phyloP scores from a whole-genome alignment of 2,888 invertebrate species.

The Balanococcus diminutus region DNA sequence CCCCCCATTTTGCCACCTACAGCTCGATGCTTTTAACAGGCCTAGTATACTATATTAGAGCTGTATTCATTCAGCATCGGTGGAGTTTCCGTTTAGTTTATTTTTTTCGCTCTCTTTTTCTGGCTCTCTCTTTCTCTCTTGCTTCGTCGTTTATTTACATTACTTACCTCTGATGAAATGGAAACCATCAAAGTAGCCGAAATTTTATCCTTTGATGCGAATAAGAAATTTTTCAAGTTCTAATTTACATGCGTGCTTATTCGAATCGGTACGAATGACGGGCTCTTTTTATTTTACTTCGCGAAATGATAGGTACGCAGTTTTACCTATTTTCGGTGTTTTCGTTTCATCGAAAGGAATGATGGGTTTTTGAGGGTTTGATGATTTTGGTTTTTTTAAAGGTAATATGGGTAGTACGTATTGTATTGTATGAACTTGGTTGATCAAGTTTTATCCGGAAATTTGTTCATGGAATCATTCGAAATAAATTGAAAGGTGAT shows the following conservation, averaged over 20 bases:
- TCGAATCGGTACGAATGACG: not conserved
- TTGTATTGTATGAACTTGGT: too few relatives aligned
- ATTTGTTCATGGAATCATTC: too few relatives aligned
- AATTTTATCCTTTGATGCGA: not conserved
- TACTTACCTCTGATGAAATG: not conserved
- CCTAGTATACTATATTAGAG: not conserved
- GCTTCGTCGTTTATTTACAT: too few relatives aligned
- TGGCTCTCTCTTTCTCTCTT: too few relatives aligned
- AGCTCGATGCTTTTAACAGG: not conserved
- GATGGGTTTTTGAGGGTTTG: too few relatives aligned
- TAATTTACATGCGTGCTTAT: not conserved
- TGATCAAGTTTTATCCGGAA: too few relatives aligned
- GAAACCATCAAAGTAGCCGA: not conserved
- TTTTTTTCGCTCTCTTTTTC: not conserved
- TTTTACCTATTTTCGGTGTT: not conserved
- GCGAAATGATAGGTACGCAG: not conserved
- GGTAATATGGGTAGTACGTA: too few relatives aligned
- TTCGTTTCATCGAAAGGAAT: not conserved
- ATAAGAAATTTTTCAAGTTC: not conserved
- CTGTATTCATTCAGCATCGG: not conserved
- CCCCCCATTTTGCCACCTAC: not conserved
- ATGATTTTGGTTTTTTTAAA: too few relatives aligned
- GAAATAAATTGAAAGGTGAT: too few relatives aligned
- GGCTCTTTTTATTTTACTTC: not conserved
- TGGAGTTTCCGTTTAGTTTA: too few relatives aligned